Base-by-base conservation (phyloP, 2,797 vertebrate genomes). In the Anguilla anguilla region DNA sequence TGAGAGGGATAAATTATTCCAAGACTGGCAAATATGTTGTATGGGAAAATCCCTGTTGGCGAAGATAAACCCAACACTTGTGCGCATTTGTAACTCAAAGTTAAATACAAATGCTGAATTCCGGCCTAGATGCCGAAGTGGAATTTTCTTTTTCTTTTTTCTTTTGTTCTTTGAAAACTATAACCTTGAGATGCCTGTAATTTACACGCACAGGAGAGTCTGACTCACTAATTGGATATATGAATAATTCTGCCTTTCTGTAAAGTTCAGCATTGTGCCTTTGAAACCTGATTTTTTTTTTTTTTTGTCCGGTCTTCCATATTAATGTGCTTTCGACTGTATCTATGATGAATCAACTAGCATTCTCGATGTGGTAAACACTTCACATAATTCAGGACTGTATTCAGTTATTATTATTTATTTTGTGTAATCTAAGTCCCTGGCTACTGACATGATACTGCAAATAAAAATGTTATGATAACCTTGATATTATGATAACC, bases 1-100 rank as follows among this genome's bases (percentile, higher is more conserved):
- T n/a, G 64, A 69, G 64, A 28, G 25, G 64, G 64, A 69, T 69
- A 69, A 69, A 69, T 69, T 69, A 69, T 69, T 69, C 64, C 64
- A 69, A 69, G 64, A 28, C 64, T n/a, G 64, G 64, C 64, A 10
- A 69, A 28, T 69, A 69, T 9, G 64, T 28, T 69, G 64, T n/a
- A 69, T 69, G 25, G n/a, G n/a, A n/a, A 69, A 69, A 69, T 28
- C 64, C n/a, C 64, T 28, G 64, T 69, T 11, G n/a, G 64, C 64
- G 28, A n/a, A 9, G n/a, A 69, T n/a, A 69, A n/a, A 69, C 64
- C 64, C 64, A 69, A 69, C 64, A 69, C 64, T 69, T 28, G 64
- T 28, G 64, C 19, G 15, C 15, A 69, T 28, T 69, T 69, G 64
- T 69, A n/a, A 69, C n/a, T 69, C 25, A 7, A 7, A 28, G 64